These are phyloP conservation scores for Pachycephala philippinensis DNA, from an alignment of 2,113 vertebrate species.

Conservation along the genomic window DNA sequence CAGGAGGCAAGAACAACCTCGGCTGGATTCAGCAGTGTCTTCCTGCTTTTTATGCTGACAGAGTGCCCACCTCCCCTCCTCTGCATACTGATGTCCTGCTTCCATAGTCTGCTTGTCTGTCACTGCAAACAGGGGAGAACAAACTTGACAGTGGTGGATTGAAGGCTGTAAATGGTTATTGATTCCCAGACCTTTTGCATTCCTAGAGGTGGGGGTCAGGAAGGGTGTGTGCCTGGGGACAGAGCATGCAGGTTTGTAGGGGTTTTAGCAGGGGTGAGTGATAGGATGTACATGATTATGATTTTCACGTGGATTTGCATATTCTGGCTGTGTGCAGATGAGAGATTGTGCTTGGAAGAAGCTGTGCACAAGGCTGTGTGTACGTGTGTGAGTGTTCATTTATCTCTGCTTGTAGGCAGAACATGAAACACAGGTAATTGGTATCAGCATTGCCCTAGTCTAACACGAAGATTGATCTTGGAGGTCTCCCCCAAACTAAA, in stretches of 20 bases:
- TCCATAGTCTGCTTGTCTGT: constrained; percentile 41
- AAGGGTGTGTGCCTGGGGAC: neutral
- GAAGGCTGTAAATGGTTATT: constrained; percentile 65
- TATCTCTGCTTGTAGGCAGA: neutral
- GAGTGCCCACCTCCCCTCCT: neutral
- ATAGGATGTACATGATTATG: neutral
- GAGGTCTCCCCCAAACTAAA: neutral
- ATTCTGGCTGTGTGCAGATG: neutral
- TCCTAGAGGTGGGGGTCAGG: neutral
- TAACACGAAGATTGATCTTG: neutral
- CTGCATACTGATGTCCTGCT: constrained; percentile 40
- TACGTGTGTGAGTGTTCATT: neutral
- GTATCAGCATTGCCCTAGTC: neutral
- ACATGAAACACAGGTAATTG: accelerated
- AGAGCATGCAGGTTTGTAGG: neutral
- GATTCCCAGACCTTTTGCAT: constrained; percentile 27
- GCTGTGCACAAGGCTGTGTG: neutral
- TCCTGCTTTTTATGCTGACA: constrained; percentile 28
- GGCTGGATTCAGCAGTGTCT: neutral
- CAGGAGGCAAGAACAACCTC: neutral
- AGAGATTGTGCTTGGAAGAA: neutral
- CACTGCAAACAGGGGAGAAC: constrained; percentile 15
- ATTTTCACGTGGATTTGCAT: neutral
- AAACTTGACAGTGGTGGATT: constrained; percentile 54
- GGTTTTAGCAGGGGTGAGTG: accelerated